Base-by-base conservation (phyloP, 2,797 vertebrate species). In the Diplodus sargus region DNA sequence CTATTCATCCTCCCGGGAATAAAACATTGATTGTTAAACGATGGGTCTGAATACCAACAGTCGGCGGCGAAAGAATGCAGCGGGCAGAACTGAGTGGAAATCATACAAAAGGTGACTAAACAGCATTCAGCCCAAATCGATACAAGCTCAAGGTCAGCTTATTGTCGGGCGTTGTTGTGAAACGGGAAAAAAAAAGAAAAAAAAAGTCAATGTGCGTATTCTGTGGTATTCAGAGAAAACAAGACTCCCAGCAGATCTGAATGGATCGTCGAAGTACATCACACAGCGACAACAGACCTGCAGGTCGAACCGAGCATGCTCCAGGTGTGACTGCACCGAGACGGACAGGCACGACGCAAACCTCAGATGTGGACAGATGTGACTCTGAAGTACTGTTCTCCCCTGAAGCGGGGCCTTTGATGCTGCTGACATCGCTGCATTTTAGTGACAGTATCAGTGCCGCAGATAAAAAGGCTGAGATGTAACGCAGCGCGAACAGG, bases 31-130 rank as follows among this genome's bases (percentile, higher is more conserved):
- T 85, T 48, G 2, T 12, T 34, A 79, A 74, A 64, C 4, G 4
- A 64, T 65, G 34, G 54, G 52, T 72, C 25, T 81, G 65, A 78
- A 76, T 70, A 71, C 18, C 53, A 78, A 66, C 58, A 64, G 57
- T 72, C 12, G 5, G 16, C 51, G 72, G 1, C 6, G 5, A 43
- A 63, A 77, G 43, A 81, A 81, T 58, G 47, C 47, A 25, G 18
- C n/a, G 15, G 69, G 74, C 53, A 74, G 20, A 49, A 61, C 53
- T 71, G 57, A 70, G 64, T 68, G 42, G 49, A 63, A 66, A 78
- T 77, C 30, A 65, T 53, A 61, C 23, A 74, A 89, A 84, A 84
- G 48, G 57, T 48, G 61, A 52, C 52, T 22, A 54, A 85, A 80
- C 18, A 49, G 47, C 67, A 69, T 57, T 87, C 74, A 73, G 25